Evolutionary conservation across 2,797 vertebrate species (phyloP).

Genomic region (Florisuga fusca): DNA sequence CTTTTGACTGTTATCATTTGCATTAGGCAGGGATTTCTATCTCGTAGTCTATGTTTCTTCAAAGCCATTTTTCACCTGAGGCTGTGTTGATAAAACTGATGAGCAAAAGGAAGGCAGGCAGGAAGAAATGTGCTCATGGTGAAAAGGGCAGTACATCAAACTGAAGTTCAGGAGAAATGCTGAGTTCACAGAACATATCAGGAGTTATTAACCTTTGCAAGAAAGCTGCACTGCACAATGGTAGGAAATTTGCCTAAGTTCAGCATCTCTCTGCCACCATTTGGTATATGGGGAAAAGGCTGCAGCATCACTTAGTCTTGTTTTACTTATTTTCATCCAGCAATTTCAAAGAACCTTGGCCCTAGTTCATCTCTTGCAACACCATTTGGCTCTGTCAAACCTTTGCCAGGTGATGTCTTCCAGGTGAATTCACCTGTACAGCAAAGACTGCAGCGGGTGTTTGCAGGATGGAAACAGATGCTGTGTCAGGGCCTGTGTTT

Average conservation of each 20-base stretch:
- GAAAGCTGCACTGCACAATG: not conserved
- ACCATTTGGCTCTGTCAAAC: not conserved
- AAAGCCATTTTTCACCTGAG: constrained; percentile 69
- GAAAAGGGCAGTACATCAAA: constrained; percentile 59
- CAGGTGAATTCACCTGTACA: not conserved
- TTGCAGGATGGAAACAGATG: not conserved
- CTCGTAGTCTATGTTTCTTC: constrained; percentile 13
- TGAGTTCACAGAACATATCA: constrained; percentile 28
- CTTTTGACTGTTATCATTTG: constrained; percentile 21
- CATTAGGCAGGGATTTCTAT: constrained; percentile 34
- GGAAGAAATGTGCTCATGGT: constrained; percentile 8
- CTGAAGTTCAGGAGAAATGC: not conserved
- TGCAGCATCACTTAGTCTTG: not conserved
- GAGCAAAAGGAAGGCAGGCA: constrained; percentile 49
- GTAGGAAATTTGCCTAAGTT: not conserved
- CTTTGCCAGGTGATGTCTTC: not conserved
- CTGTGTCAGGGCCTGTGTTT: not conserved
- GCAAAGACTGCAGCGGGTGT: not conserved
- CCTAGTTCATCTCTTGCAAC: not conserved
- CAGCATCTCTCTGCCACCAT: not conserved
- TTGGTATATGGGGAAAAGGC: not conserved
- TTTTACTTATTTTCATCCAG: not conserved
- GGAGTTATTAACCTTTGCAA: constrained; percentile 42
- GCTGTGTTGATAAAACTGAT: constrained; percentile 74
- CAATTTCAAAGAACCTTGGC: not conserved